Percentiles rank a stretch among this genome's conserved stretches.
Evolutionary conservation across 1,140 invertebrate species (phyloP).

Genomic region (Zaprionus vittiger): DNA sequence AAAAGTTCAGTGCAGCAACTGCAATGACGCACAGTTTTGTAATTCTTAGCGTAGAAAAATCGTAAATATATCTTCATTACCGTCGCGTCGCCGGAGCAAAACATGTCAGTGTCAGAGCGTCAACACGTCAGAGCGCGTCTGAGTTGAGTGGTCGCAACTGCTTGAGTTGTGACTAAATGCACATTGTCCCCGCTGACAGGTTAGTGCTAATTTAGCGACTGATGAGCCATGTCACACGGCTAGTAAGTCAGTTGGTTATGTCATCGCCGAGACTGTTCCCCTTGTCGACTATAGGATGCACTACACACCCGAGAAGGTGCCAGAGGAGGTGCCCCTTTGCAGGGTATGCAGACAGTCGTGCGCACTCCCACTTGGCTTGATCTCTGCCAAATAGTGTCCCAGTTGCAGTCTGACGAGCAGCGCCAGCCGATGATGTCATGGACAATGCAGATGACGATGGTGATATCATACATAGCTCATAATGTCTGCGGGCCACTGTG

Average conservation of each 20-base stretch:
- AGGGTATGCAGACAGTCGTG: neutral
- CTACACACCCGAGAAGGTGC: too few relatives aligned
- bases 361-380: neutral
- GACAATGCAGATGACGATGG: neutral
- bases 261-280: neutral
- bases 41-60: neutral
- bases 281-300: neutral
- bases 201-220: neutral
- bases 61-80: conserved; percentile 1
- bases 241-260: neutral
- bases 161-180: neutral
- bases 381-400: conserved; percentile 12
- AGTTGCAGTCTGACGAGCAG: conserved; percentile 22
- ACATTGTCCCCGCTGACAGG: conserved; percentile 1
- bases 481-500: conserved; percentile 1
- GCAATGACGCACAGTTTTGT: neutral
- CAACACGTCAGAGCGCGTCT: neutral
- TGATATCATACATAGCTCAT: conserved; percentile 39
- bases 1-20: neutral
- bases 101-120: conserved; percentile 1
- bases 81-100: neutral
- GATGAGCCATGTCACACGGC: neutral
- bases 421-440: conserved; percentile 45
- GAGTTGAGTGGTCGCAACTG: neutral
- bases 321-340: neutral